These are phyloP conservation scores for Lasius platythorax DNA, from an alignment of 2,888 invertebrate genomes.

Conservation along the genomic window DNA sequence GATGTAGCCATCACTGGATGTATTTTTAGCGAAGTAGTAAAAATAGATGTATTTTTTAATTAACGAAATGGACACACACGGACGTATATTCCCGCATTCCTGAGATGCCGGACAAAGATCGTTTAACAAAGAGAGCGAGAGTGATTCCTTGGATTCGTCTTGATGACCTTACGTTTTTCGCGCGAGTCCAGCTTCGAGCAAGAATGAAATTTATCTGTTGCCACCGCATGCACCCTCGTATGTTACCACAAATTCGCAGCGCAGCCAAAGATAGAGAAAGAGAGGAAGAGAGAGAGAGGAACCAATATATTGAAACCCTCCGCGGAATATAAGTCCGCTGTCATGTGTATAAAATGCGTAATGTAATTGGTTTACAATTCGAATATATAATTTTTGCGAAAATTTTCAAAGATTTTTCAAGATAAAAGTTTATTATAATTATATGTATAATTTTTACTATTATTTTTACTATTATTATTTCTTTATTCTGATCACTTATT, in stretches of 20 bases:
- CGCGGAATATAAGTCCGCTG: not conserved
- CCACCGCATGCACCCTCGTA: not conserved
- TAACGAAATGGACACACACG: not conserved
- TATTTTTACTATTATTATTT: not conserved
- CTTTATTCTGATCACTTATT: not conserved
- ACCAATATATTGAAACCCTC: not conserved
- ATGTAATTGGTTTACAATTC: not conserved
- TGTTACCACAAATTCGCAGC: constrained; percentile 12
- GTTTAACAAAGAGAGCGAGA: constrained; percentile 19
- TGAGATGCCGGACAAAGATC: not conserved
- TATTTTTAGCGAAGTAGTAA: not conserved
- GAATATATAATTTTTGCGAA: not conserved
- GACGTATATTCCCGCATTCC: not conserved
- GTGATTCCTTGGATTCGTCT: not conserved
- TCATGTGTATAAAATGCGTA: not conserved
- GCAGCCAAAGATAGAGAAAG: not conserved
- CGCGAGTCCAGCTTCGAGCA: not conserved
- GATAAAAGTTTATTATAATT: not conserved
- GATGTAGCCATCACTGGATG: not conserved
- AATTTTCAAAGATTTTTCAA: not conserved
- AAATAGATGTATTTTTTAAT: constrained; percentile 13
- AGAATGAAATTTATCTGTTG: not conserved
- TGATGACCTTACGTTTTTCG: not conserved
- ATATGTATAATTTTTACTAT: not conserved
- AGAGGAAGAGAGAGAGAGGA: not conserved